phyloP scores from a whole-genome alignment of 2,888 invertebrate species.

The Thera obeliscata region DNA sequence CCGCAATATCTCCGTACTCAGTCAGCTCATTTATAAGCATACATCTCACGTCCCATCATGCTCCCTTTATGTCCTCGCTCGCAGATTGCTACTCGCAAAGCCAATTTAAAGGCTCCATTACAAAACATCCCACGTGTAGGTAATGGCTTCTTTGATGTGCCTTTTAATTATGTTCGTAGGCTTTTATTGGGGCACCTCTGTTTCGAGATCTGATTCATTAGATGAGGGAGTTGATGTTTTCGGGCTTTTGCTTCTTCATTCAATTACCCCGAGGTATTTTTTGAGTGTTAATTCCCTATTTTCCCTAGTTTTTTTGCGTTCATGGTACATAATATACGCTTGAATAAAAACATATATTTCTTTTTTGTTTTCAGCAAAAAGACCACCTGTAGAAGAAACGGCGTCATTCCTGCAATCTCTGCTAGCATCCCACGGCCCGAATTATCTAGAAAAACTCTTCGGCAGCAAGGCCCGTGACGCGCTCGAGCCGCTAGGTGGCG shows the following conservation, averaged over 20 bases:
- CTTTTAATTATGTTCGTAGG: constrained; percentile 28
- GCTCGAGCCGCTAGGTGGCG: constrained; percentile 95
- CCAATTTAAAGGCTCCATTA: constrained; percentile 23
- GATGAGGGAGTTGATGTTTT: background rate
- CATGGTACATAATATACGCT: background rate
- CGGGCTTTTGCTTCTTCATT: background rate
- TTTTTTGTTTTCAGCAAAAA: constrained; percentile 88
- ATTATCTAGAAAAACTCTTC: constrained; percentile 98
- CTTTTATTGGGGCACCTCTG: constrained; percentile 12
- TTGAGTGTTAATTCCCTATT: too few relatives aligned
- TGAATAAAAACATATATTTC: background rate
- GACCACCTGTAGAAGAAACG: constrained; percentile 98
- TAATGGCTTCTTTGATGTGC: constrained; percentile 26
- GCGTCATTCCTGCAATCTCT: constrained; percentile 97
- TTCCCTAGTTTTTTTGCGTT: too few relatives aligned
- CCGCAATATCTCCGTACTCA: background rate
- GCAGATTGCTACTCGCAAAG: constrained; percentile 14
- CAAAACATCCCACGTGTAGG: constrained; percentile 18
- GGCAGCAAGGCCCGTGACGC: constrained; percentile 97
- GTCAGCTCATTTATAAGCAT: constrained; percentile 6
- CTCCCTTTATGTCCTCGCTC: constrained; percentile 12
- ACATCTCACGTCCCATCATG: constrained; percentile 1
- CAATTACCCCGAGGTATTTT: background rate
- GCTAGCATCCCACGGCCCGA: constrained; percentile 97
- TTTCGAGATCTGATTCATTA: background rate